Base-by-base conservation (phyloP, 2,888 invertebrate genomes). In the Drosophila prolongata region DNA sequence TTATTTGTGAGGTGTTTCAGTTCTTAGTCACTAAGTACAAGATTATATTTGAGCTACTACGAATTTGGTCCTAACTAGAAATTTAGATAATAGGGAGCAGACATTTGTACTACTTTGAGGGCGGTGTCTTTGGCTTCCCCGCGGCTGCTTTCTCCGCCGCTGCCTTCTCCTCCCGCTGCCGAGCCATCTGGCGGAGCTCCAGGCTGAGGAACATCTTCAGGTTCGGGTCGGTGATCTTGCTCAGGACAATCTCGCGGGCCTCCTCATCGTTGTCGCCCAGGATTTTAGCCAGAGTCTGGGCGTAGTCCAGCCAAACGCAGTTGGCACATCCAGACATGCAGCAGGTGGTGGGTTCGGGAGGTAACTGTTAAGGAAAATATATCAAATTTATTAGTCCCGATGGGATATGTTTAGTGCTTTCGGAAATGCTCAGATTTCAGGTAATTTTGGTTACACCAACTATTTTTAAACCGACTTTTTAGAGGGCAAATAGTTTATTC, bases 251-350 rank as follows among this genome's bases (percentile, higher is more conserved):
- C 88, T 95, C 94, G 35, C 94, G 93, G 0, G 95, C 94, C 60
- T 95, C 94, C 53, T 95, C 94, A 0, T 95, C 95, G 16, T 96
- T 95, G 77, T 95, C 95, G 74, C 94, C 92, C 11, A 95, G 92
- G 83, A 94, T 92, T 76, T 94, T 93, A 4, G 94, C 93, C 47
- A 98, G 85, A 24, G 96, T 94, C 82, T 97, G 96, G 0, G 97
- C 98, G 93, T 98, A 98, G 14, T 95, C 95, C 56, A 98, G 95
- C 96, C 97, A 98, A 6, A 98, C 98, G 91, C 98, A 98, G 92
- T 98, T 98, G 0, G 96, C 94, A 93, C 98, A 98, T 0, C 98
- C 98, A 0, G 97, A 96, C 94, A 96, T 96, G 89, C 98, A 98
- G 91, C 98, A 98, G 30, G 94, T 95, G 3, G 96, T 96, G 0